phyloP scores from a whole-genome alignment of 2,113 vertebrate genomes.

The Oncorhynchus masou region DNA sequence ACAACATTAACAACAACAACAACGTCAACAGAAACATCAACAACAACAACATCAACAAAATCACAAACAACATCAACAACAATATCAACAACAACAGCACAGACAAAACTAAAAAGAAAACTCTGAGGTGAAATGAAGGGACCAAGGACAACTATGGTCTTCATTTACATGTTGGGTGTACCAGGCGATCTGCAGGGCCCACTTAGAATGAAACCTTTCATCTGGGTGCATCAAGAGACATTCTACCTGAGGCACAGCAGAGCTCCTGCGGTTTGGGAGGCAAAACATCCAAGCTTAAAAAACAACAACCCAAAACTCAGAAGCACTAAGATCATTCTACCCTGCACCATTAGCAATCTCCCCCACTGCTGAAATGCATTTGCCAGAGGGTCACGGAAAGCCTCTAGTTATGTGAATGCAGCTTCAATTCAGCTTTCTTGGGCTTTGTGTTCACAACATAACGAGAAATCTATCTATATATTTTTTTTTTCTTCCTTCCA shows the following conservation, averaged over 20 bases:
- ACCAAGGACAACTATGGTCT: conserved; percentile 1
- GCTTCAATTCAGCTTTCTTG: not conserved
- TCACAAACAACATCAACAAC: not conserved
- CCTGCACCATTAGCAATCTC: conserved; percentile 2
- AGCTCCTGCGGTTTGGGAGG: not conserved
- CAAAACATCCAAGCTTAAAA: conserved; percentile 1
- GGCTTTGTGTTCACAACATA: not conserved
- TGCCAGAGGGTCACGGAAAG: not conserved
- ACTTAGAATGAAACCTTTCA: conserved; percentile 18
- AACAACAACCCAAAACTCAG: not conserved
- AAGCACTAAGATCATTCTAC: not conserved
- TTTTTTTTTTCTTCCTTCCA: not conserved
- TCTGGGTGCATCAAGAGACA: not conserved
- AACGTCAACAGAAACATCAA: no score
- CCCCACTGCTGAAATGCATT: not conserved
- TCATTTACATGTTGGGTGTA: conserved; percentile 5
- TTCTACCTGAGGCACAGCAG: not conserved
- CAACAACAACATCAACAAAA: conserved; percentile 4
- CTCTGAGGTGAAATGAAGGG: not conserved
- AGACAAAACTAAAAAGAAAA: not conserved
- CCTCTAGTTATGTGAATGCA: not conserved
- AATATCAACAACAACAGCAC: not conserved
- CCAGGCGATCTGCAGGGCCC: conserved; percentile 1
- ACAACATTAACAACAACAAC: no score
- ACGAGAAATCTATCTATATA: not conserved